Percentiles rank a stretch among this genome's conserved stretches.
These are phyloP conservation scores for Catocala sponsa DNA, from an alignment of 2,888 invertebrate species.

Conservation along the genomic window DNA sequence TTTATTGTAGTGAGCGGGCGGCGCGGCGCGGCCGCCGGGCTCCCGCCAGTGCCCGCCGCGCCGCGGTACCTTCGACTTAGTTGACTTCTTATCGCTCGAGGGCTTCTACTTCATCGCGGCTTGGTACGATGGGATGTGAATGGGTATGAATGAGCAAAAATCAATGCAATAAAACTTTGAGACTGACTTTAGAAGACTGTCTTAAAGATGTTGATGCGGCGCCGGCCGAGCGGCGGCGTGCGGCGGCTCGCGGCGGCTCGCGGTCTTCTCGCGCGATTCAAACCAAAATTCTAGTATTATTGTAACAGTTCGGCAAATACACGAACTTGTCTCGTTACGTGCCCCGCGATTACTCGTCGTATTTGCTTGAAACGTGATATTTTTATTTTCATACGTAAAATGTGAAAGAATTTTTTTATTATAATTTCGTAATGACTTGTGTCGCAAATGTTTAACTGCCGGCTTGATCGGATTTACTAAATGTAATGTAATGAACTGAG, in stretches of 20 bases:
- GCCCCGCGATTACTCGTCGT: constrained; percentile 48
- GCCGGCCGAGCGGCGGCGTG: constrained; percentile 28
- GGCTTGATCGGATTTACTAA: constrained; percentile 48
- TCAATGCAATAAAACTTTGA: constrained; percentile 87
- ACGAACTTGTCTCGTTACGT: constrained; percentile 39
- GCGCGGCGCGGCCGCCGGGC: constrained; percentile 33
- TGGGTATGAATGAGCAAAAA: constrained; percentile 73
- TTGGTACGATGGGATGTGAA: constrained; percentile 62
- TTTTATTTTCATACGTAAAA: constrained; percentile 65
- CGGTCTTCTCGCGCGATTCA: constrained; percentile 54
- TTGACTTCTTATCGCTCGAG: constrained; percentile 62
- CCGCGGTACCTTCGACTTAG: constrained; percentile 33
- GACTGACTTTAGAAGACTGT: constrained; percentile 88
- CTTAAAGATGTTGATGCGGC: constrained; percentile 74
- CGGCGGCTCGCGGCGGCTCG: constrained; percentile 30
- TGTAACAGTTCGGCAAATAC: constrained; percentile 44
- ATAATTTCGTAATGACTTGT: constrained; percentile 39
- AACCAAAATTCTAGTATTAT: constrained; percentile 70
- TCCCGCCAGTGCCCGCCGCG: constrained; percentile 17
- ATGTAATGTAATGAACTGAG: constrained; percentile 41
- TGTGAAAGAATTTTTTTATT: constrained; percentile 54
- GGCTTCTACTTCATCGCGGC: constrained; percentile 65
- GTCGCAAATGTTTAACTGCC: constrained; percentile 46
- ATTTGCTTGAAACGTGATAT: constrained; percentile 57
- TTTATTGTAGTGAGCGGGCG: constrained; percentile 56